Percentiles rank a stretch among this genome's conserved stretches.
Evolutionary conservation across 2,888 invertebrate genomes (phyloP).

Genomic region (Horisme vitalbata): DNA sequence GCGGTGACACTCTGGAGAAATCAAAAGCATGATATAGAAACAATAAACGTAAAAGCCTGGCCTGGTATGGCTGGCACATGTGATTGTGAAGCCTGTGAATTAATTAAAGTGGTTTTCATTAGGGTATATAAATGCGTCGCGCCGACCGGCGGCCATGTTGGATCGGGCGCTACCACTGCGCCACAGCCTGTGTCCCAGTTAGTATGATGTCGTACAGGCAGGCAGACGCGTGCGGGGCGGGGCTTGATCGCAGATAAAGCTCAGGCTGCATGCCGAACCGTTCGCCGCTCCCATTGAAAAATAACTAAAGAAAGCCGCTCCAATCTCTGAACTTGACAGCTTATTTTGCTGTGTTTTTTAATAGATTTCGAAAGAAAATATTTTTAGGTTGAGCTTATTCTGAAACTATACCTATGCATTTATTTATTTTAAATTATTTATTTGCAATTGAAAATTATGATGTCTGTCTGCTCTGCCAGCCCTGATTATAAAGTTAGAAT

Average conservation of each 20-base stretch:
- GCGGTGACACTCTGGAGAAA: slow-evolving; percentile 79
- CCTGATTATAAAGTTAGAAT: no score
- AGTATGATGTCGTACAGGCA: slow-evolving; percentile 9
- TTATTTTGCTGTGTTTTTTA: slow-evolving; percentile 20
- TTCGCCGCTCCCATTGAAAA: slow-evolving; percentile 27
- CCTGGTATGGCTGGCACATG: slow-evolving; percentile 58
- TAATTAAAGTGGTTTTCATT: slow-evolving; percentile 81
- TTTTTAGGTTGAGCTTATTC: background rate
- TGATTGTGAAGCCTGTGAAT: slow-evolving; percentile 74
- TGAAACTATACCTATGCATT: no score
- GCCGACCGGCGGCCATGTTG: slow-evolving; percentile 38
- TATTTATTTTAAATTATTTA: no score
- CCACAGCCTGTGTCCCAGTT: slow-evolving; percentile 14
- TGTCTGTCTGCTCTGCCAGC: no score
- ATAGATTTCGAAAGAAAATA: background rate
- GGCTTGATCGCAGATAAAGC: slow-evolving; percentile 70
- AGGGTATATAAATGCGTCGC: slow-evolving; percentile 63
- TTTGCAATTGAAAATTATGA: no score
- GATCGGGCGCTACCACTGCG: slow-evolving; percentile 43
- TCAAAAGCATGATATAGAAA: slow-evolving; percentile 79
- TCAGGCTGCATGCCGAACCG: slow-evolving; percentile 33
- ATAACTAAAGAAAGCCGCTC: slow-evolving; percentile 20
- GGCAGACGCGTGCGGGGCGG: slow-evolving; percentile 47
- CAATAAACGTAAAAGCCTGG: slow-evolving; percentile 79
- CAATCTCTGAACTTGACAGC: slow-evolving; percentile 28